Base-by-base conservation (phyloP, 2,888 invertebrate genomes). In the Tachina lurida region DNA sequence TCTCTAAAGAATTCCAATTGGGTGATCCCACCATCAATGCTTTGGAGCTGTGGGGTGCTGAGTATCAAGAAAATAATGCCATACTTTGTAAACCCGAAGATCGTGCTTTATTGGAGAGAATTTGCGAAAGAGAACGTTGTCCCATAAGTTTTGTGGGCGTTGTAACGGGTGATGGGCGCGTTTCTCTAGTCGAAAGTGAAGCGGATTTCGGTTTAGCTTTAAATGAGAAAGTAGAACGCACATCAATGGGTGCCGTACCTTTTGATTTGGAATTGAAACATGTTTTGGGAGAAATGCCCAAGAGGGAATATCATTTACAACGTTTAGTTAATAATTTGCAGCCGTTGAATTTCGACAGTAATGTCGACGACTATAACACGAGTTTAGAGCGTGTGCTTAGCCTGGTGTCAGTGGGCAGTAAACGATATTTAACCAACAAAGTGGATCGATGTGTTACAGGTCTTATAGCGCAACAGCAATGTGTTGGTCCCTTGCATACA, bases 21-120 rank as follows among this genome's bases (percentile, higher is more conserved):
- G 99, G 99, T 0, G 99, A 99, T 93, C 97, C 98, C 0, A 99
- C 98, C 4, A 96, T 99, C 75, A 98, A 96, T 75, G 96, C 97
- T 0, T 93, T 99, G 83, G 99, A 99, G 91, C 93, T 99, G 2
- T 99, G 99, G 99, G 99, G 98, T 0, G 99, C 99, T 0, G 99
- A 99, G 92, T 99, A 99, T 92, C 99, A 99, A 92, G 98, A 99
- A 93, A 98, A 97, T 89, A 95, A 99, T 91, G 99, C 99, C 0
- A 94, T 98, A 86, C 93, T 99, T 3, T 96, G 98, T 88, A 93
- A 94, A 41, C 94, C 95, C 54, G 93, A 96, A 86, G 95, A 97
- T 90, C 94, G 95, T 22, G 89, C 93, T 1, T 88, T 96, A 4
- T 93, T 99, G 31, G 94, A 94, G 92, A 94, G 94, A 86, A 96